A percentile compares a stretch with the other conserved stretches of the same genome.
Evolutionary conservation across 1,140 invertebrate species (phyloP).

Genomic region (Atta texana): DNA sequence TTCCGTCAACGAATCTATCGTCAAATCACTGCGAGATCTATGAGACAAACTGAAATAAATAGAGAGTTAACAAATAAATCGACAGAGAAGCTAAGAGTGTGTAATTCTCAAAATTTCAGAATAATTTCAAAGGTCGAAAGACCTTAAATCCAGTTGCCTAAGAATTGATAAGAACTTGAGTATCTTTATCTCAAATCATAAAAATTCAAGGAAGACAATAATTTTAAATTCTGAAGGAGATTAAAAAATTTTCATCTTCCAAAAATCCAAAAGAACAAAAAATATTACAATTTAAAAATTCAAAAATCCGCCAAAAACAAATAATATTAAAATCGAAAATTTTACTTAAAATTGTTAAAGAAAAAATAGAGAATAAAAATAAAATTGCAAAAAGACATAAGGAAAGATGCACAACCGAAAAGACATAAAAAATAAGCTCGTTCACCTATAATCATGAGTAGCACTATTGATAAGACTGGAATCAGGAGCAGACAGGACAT

Average conservation of each 20-base stretch:
- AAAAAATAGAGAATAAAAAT: slow-evolving; percentile 14
- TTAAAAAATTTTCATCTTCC: slow-evolving; percentile 15
- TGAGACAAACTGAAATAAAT: slow-evolving; percentile 80
- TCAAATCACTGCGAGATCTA: slow-evolving; percentile 85
- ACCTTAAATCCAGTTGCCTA: slow-evolving; percentile 8
- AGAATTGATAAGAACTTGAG: slow-evolving; percentile 11
- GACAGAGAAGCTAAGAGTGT: background rate
- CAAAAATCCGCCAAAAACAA: background rate
- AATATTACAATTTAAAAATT: background rate
- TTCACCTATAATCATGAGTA: slow-evolving; percentile 85
- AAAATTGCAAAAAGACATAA: background rate
- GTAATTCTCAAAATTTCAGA: background rate
- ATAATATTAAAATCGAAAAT: background rate
- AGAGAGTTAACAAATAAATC: background rate
- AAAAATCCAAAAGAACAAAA: background rate
- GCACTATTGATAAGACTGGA: slow-evolving; percentile 85
- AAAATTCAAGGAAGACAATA: slow-evolving; percentile 52
- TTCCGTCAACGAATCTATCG: slow-evolving; percentile 85
- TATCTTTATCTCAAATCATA: slow-evolving; percentile 19
- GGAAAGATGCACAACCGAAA: slow-evolving; percentile 48
- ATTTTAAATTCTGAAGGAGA: slow-evolving; percentile 3
- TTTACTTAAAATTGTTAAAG: background rate
- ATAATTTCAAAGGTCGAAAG: slow-evolving; percentile 5
- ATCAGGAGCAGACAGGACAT: slow-evolving; percentile 87
- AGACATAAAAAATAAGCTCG: slow-evolving; percentile 72